A percentile compares a stretch with the other conserved stretches of the same genome.
phyloP scores from a whole-genome alignment of 1,140 invertebrate genomes.

The Achroia grisella region DNA sequence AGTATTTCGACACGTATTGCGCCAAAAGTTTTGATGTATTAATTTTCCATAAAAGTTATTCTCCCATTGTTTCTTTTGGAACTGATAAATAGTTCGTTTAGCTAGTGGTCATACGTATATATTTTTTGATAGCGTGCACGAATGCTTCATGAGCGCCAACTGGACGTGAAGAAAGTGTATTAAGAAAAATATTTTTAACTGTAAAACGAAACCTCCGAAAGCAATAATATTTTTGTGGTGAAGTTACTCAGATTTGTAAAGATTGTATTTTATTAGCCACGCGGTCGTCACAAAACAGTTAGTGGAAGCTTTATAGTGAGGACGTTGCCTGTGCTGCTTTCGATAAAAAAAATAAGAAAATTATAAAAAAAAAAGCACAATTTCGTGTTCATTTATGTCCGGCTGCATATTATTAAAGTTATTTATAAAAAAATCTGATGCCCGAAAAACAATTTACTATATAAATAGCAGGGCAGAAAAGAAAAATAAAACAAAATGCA shows the following conservation, averaged over 20 bases:
- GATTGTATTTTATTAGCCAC: conserved; percentile 66
- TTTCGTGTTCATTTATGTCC: too few relatives aligned
- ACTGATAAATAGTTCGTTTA: conserved; percentile 63
- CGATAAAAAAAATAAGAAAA: background rate
- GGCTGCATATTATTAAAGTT: too few relatives aligned
- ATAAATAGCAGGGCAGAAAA: too few relatives aligned
- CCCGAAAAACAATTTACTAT: too few relatives aligned
- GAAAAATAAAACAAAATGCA: too few relatives aligned
- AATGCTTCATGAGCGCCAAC: conserved; percentile 53
- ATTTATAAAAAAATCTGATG: too few relatives aligned
- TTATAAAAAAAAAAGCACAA: background rate
- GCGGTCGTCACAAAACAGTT: conserved; percentile 51
- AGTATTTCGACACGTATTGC: conserved; percentile 69
- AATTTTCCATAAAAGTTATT: conserved; percentile 62
- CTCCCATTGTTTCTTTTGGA: conserved; percentile 42
- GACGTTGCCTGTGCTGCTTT: conserved; percentile 41
- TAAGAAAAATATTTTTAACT: conserved; percentile 58
- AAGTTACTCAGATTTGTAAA: conserved; percentile 56
- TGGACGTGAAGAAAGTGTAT: conserved; percentile 21
- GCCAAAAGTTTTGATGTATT: conserved; percentile 72
- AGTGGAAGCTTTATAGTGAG: conserved; percentile 60
- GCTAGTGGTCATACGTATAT: conserved; percentile 69
- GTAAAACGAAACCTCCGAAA: conserved; percentile 60
- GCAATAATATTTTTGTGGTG: conserved; percentile 71
- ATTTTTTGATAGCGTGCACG: conserved; percentile 67